Evolutionary conservation across 2,888 invertebrate species (phyloP).

Genomic region (Dynastes maya): DNA sequence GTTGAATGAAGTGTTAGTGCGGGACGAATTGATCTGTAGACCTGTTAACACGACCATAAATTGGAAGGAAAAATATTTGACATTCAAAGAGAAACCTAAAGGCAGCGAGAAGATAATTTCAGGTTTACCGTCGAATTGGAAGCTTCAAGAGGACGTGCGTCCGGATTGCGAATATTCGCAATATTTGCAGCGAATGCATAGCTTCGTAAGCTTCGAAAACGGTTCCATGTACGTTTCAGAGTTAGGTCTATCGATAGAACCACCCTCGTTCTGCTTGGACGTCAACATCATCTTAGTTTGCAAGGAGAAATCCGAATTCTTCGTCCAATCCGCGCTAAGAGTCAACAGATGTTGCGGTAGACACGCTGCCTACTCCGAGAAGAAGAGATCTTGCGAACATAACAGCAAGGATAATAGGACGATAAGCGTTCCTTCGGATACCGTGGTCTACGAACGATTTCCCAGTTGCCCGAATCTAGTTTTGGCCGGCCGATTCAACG

Average conservation of each 20-base stretch:
- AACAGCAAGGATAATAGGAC: constrained; percentile 63
- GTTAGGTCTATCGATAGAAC: constrained; percentile 70
- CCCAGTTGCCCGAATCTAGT: constrained; percentile 70
- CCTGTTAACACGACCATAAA: constrained; percentile 33
- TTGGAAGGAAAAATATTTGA: constrained; percentile 49
- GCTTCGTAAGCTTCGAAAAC: constrained; percentile 74
- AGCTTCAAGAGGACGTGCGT: constrained; percentile 66
- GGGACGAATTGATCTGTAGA: constrained; percentile 34
- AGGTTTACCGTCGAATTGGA: constrained; percentile 70
- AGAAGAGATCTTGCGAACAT: constrained; percentile 70
- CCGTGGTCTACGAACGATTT: constrained; percentile 63
- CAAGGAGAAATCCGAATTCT: constrained; percentile 63
- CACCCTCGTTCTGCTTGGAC: constrained; percentile 81
- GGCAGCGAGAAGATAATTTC: constrained; percentile 4
- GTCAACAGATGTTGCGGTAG: constrained; percentile 82
- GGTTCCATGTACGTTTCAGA: constrained; percentile 77
- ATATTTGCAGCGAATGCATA: constrained; percentile 54
- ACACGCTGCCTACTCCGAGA: constrained; percentile 76
- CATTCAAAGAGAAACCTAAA: constrained; percentile 24
- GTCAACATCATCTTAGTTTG: constrained; percentile 78
- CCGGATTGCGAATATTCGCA: constrained; percentile 67
- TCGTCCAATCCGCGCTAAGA: constrained; percentile 63
- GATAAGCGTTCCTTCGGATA: constrained; percentile 63
- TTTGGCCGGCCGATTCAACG: constrained; percentile 74
- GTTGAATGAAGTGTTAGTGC: constrained; percentile 45